Conservation (phyloP, 2,113 vertebrate species). For the Oryctolagus cuniculus region DNA sequence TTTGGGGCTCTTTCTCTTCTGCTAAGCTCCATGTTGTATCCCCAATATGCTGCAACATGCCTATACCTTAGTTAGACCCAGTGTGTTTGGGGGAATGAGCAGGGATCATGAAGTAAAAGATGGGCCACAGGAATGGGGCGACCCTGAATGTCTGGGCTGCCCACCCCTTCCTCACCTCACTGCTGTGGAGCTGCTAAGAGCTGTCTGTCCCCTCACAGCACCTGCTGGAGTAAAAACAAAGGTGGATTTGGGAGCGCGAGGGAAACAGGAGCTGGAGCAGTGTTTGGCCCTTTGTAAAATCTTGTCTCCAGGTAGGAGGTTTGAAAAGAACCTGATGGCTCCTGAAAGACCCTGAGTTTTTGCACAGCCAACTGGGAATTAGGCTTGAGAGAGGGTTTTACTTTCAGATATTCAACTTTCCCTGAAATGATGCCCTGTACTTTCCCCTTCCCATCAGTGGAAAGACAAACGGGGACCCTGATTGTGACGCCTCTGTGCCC, state of each 20-base stretch:
- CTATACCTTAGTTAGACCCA: background rate
- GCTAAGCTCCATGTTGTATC: background rate
- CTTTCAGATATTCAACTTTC: constrained; percentile 41
- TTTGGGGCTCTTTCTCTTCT: background rate
- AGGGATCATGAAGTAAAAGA: background rate
- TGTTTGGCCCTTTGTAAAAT: constrained; percentile 32
- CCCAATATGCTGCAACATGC: background rate
- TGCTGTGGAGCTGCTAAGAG: background rate
- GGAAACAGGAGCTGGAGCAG: background rate
- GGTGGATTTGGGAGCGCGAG: background rate
- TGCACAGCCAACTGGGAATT: constrained; percentile 11
- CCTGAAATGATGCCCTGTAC: constrained; percentile 78
- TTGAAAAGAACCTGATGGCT: background rate
- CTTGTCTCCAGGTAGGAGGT: background rate
- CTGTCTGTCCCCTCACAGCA: background rate
- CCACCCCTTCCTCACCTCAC: background rate
- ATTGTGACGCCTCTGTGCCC: constrained; percentile 86
- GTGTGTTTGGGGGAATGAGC: background rate
- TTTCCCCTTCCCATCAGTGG: constrained; percentile 91
- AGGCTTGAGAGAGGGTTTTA: constrained; percentile 34
- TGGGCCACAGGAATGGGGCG: background rate
- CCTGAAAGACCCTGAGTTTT: background rate
- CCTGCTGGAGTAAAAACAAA: constrained; percentile 20
- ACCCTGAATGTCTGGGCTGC: background rate
- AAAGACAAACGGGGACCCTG: constrained; percentile 91